Conservation (phyloP, 2,113 vertebrate genomes). For the Solenodon paradoxus region DNA sequence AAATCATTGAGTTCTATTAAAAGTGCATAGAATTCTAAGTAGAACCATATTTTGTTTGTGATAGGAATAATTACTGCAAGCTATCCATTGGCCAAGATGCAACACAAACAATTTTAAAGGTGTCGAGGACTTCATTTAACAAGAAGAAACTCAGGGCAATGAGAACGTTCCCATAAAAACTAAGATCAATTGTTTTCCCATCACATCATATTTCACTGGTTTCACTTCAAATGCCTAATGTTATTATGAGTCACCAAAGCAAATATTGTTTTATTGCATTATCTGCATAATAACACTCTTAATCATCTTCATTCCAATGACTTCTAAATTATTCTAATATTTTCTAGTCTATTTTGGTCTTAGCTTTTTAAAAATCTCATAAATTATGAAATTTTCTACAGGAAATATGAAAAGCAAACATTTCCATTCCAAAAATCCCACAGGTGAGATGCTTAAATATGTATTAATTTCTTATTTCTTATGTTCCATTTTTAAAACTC, state of each 20-base stretch:
- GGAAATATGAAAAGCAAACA: neutral
- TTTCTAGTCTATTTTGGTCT: neutral
- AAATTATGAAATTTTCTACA: neutral
- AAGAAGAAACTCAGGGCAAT: slow-evolving; percentile 64
- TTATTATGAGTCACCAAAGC: slow-evolving; percentile 70
- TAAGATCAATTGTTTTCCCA: slow-evolving; percentile 66
- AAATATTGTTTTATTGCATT: slow-evolving; percentile 50
- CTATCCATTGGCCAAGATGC: slow-evolving; percentile 50
- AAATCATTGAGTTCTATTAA: too few species aligned
- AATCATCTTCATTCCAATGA: slow-evolving; percentile 57
- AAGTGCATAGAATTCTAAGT: neutral
- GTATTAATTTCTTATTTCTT: neutral
- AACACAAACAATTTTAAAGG: slow-evolving; percentile 54
- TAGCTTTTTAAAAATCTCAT: neutral
- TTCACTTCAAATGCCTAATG: slow-evolving; percentile 63
- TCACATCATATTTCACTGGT: slow-evolving; percentile 66
- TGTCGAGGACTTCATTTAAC: slow-evolving; percentile 53
- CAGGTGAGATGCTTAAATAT: neutral
- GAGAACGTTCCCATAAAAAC: slow-evolving; percentile 70
- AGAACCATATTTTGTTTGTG: neutral
- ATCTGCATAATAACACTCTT: slow-evolving; percentile 39
- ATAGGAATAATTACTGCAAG: slow-evolving; percentile 50
- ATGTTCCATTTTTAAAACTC: neutral
- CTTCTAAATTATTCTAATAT: slow-evolving; percentile 39
- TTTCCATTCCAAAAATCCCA: neutral